phyloP scores from a whole-genome alignment of 2,113 vertebrate species.

The Salvelinus sp. region DNA sequence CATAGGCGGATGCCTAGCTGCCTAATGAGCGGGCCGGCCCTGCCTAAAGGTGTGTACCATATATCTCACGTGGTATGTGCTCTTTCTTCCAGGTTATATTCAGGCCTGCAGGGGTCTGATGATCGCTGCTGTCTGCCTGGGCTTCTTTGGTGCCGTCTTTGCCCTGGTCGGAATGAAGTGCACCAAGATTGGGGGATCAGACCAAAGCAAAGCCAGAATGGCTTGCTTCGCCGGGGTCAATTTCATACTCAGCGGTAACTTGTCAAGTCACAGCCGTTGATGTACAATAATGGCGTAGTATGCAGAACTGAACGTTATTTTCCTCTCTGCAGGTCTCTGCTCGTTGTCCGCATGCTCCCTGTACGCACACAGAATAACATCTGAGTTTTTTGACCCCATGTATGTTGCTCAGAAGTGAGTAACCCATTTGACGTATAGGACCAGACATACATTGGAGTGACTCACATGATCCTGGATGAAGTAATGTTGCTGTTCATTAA shows the following conservation, averaged over 20 bases:
- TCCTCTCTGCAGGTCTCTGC: constrained; percentile 78
- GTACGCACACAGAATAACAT: constrained; percentile 92
- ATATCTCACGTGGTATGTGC: not conserved
- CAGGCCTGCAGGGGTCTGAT: constrained; percentile 94
- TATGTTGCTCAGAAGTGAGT: constrained; percentile 93
- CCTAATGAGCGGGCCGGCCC: no score
- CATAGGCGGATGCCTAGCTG: no score
- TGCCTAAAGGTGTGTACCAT: not conserved
- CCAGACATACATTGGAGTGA: not conserved
- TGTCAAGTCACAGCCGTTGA: not conserved
- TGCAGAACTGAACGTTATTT: not conserved
- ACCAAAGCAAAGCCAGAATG: constrained; percentile 86
- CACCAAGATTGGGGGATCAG: constrained; percentile 90
- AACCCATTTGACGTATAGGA: not conserved
- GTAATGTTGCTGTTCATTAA: not conserved
- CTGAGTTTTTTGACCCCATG: constrained; percentile 93
- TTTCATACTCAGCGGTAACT: constrained; percentile 89
- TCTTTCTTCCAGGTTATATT: constrained; percentile 82
- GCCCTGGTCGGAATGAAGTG: constrained; percentile 96
- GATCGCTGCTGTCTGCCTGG: constrained; percentile 89
- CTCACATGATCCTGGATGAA: not conserved
- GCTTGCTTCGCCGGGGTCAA: constrained; percentile 84
- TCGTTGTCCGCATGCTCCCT: constrained; percentile 91
- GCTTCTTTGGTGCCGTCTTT: constrained; percentile 86
- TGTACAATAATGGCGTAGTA: not conserved